These are phyloP conservation scores for Poeciliopsis turneri DNA, from an alignment of 2,797 vertebrate species.

Conservation along the genomic window DNA sequence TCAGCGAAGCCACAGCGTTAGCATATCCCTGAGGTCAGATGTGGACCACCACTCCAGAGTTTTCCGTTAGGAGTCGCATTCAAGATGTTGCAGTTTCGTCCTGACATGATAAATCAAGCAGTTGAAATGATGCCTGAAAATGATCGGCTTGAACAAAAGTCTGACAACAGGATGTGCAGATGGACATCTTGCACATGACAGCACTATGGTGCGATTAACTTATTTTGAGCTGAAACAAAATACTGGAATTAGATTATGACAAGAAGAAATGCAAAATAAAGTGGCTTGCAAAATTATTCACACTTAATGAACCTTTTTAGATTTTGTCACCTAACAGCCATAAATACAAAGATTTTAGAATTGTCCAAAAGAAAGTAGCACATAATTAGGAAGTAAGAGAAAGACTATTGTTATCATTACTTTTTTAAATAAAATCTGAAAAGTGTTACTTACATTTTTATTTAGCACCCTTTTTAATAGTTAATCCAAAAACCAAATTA, in stretches of 20 bases:
- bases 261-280: not conserved
- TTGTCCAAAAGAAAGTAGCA: not conserved
- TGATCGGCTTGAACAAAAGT: slow-evolving; percentile 6
- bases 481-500: not conserved
- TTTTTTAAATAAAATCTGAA: not conserved
- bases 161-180: slow-evolving; percentile 27
- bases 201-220: not conserved
- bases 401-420: not conserved
- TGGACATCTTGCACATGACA: slow-evolving; percentile 9
- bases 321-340: not conserved
- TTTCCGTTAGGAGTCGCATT: slow-evolving; percentile 46
- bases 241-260: not conserved
- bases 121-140: slow-evolving; percentile 33
- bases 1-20: slow-evolving; percentile 60
- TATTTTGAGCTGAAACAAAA: not conserved
- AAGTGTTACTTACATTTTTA: not conserved
- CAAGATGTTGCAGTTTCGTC: slow-evolving; percentile 59
- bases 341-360: not conserved
- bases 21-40: slow-evolving; percentile 72
- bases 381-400: not conserved
- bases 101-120: slow-evolving; percentile 47
- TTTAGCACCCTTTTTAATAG: not conserved
- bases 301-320: not conserved
- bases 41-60: slow-evolving; percentile 40
- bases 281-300: slow-evolving; percentile 26